Base-by-base conservation (phyloP, 2,888 invertebrate species). In the Leptinotarsa tumamoca region DNA sequence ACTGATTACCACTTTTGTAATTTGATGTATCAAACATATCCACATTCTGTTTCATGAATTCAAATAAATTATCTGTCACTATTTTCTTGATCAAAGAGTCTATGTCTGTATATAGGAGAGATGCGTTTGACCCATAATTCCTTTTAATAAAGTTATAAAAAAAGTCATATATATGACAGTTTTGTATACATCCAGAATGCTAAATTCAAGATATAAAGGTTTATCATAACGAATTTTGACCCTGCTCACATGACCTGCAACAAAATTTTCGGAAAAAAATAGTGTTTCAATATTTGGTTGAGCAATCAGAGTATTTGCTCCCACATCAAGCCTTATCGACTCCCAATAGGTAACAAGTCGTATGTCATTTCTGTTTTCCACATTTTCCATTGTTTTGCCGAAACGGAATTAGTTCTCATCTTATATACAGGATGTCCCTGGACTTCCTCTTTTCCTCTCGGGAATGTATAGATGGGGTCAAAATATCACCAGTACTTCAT, bases 381-480 rank as follows among this genome's bases (percentile, higher is more conserved):
- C 85, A 82, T 89, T 88, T 80, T 88, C 88, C 85, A 88, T 87
- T 3, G 86, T 86, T 82, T 88, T 88, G 0, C 87, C 87, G 78
- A 85, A 2, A 87, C 79, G 0, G 85, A 78, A 78, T 89, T 89
- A 67, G 86, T 88, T 83, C 87, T 85, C 15, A 87, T 78, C 23
- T 23, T 23, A 23, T 79, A 89, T 88, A 74, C 18, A 18, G n/a
- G n/a, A n/a, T n/a, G n/a, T n/a, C n/a, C n/a, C n/a, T n/a, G n/a
- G n/a, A n/a, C n/a, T n/a, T n/a, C n/a, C n/a, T n/a, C n/a, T n/a
- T n/a, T n/a, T n/a, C n/a, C n/a, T n/a, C n/a, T n/a, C n/a, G n/a
- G n/a, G n/a, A n/a, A n/a, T n/a, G n/a, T n/a, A n/a, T n/a, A n/a
- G n/a, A n/a, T n/a, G n/a, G n/a, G n/a, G n/a, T n/a, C n/a, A n/a